A percentile compares a stretch with the other conserved stretches of the same genome.
Evolutionary conservation across 2,888 invertebrate species (phyloP).

Genomic region (Lasius fuliginosus): DNA sequence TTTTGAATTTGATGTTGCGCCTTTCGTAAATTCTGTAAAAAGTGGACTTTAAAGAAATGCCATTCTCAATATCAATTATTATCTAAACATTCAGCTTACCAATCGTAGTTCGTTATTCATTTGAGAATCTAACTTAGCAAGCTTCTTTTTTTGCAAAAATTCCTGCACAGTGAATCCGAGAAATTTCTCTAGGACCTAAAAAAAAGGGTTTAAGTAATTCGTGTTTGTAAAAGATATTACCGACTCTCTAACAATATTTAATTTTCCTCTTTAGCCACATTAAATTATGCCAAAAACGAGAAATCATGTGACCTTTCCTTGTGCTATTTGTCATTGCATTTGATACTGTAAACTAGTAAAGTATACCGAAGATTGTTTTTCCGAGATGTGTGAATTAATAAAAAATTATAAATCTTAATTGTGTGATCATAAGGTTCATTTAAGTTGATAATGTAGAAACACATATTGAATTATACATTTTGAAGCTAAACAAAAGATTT

Average conservation of each 20-base stretch:
- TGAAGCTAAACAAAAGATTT: background rate
- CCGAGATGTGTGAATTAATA: background rate
- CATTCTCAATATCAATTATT: constrained; percentile 47
- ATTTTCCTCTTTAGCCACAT: background rate
- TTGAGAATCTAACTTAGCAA: constrained; percentile 78
- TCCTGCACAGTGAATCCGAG: constrained; percentile 80
- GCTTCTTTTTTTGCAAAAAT: constrained; percentile 80
- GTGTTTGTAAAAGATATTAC: background rate
- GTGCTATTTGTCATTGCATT: background rate
- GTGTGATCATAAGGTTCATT: background rate
- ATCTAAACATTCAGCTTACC: constrained; percentile 64
- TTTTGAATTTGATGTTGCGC: constrained; percentile 77
- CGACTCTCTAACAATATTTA: background rate
- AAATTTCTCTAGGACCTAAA: constrained; percentile 80
- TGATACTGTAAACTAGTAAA: background rate
- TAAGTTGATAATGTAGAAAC: background rate
- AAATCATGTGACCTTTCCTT: background rate
- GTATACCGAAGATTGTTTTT: background rate
- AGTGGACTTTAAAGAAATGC: constrained; percentile 10
- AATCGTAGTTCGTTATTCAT: constrained; percentile 72
- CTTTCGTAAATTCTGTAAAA: constrained; percentile 76
- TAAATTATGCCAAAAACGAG: background rate
- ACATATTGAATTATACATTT: background rate
- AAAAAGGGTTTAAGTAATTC: background rate
- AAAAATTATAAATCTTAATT: background rate